A percentile compares a stretch with the other conserved stretches of the same genome.
Conservation (phyloP, 1,140 invertebrate species). For the Aphaenogaster ashmeadi region DNA sequence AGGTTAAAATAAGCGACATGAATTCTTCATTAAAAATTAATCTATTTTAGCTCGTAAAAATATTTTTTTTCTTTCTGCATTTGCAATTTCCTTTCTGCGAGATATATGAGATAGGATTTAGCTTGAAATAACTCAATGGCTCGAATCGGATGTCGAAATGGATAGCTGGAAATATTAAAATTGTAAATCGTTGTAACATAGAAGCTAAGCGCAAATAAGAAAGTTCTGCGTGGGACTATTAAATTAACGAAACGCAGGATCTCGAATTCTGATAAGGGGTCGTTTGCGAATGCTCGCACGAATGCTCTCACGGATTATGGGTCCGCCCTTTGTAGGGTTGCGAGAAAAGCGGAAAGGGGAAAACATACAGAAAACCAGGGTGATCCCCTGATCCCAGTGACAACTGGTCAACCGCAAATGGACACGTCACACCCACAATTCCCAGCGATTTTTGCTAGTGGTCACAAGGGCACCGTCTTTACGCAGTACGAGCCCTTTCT, state of each 20-base stretch:
- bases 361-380: constrained; percentile 34
- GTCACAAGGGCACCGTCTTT: constrained; percentile 64
- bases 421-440: constrained; percentile 86
- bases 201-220: not conserved
- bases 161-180: not conserved
- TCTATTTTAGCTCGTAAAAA: not conserved
- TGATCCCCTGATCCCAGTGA: constrained; percentile 45
- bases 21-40: not conserved
- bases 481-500: constrained; percentile 75
- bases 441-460: constrained; percentile 81
- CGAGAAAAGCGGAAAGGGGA: constrained; percentile 62
- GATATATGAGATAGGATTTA: not conserved
- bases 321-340: constrained; percentile 23
- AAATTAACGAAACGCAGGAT: constrained; percentile 15
- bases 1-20: not conserved
- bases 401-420: constrained; percentile 87
- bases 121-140: not conserved
- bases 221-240: not conserved
- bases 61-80: not conserved
- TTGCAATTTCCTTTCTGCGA: not conserved
- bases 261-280: constrained; percentile 26
- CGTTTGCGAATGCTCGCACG: constrained; percentile 26
- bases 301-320: not conserved
- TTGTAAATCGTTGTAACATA: not conserved
- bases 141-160: not conserved